Evolutionary conservation across 2,888 invertebrate species (phyloP), one percentile per base, ranked within the genome.

Genomic region (Acronicta psi): DNA sequence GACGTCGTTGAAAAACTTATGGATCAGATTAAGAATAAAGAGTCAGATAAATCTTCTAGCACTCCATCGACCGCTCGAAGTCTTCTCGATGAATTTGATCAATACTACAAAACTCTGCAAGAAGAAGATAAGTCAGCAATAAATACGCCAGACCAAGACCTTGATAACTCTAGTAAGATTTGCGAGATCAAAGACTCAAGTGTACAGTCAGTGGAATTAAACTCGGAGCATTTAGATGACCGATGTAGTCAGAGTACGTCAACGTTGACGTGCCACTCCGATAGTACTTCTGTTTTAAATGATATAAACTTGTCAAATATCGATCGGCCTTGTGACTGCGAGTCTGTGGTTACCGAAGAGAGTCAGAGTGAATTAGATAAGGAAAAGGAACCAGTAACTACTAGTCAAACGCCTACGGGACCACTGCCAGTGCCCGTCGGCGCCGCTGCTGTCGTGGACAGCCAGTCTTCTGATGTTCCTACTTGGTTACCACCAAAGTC

Each of bases 31-130:
- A 88, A 87, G 54, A 86, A 79, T 61, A 76, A 81, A 40, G 90
- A 90, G n/a, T 63, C 71, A 2, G 91, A 91, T 6, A 75, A 63
- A 13, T 59, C 64, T 16, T 81, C 86, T 0, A 87, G 87, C 41
- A 80, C 89, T 0, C 89, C 90, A 0, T 94, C 94, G 0, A 94
- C 94, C 0, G 94, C 94, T 37, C 85, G 90, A 6, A 94, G 94
- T 70, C 82, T 94, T 0, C 88, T 94, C 0, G 93, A 93, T 13
- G 94, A 94, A 65, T 86, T 91, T 18, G 91, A 93, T 68, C 87
- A 90, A 63, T 93, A 92, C 71, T 93, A 93, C 59, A 89, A 83
- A 61, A 84, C 82, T 31, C 72, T 92, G 0, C 75, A 73, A 1
- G 87, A 86, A 1, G 85, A 84, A 0, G 87, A 88, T 1, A 83